These are phyloP conservation scores for Chiridota heheva DNA, from an alignment of 35 echinoderm and acorn worm species.

Conservation along the genomic window DNA sequence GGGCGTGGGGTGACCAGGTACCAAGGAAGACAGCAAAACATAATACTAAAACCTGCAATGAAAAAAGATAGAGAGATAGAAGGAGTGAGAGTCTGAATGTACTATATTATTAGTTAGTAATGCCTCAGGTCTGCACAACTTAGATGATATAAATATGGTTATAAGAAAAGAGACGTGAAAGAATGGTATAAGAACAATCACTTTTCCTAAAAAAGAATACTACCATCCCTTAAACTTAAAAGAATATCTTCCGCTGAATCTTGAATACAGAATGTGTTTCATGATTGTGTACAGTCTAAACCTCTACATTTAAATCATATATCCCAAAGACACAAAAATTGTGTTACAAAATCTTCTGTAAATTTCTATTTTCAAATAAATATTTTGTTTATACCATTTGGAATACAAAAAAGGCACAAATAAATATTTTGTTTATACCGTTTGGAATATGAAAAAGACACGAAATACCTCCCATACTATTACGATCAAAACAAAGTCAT, in stretches of 20 bases:
- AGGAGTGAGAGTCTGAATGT: neutral
- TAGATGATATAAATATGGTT: neutral
- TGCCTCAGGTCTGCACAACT: neutral
- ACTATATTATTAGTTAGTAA: neutral
- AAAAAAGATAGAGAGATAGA: conserved; percentile 29
- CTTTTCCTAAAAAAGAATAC: neutral
- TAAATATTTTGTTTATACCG: too few species aligned
- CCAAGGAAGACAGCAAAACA: conserved; percentile 99
- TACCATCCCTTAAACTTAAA: neutral
- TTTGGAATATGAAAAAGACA: too few species aligned
- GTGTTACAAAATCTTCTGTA: too few species aligned
- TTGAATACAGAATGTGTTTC: neutral
- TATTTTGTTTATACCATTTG: too few species aligned
- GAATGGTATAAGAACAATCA: neutral
- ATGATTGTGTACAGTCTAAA: too few species aligned
- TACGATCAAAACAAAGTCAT: too few species aligned
- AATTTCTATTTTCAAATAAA: too few species aligned
- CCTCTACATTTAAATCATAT: too few species aligned
- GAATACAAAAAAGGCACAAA: too few species aligned
- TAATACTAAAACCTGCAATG: conserved; percentile 86
- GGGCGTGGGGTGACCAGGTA: conserved; percentile 82
- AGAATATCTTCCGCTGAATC: neutral
- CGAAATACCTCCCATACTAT: too few species aligned
- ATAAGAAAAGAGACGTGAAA: neutral
- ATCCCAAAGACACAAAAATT: too few species aligned